phyloP scores from a whole-genome alignment of 2,888 invertebrate species.

The Netelia inedita region DNA sequence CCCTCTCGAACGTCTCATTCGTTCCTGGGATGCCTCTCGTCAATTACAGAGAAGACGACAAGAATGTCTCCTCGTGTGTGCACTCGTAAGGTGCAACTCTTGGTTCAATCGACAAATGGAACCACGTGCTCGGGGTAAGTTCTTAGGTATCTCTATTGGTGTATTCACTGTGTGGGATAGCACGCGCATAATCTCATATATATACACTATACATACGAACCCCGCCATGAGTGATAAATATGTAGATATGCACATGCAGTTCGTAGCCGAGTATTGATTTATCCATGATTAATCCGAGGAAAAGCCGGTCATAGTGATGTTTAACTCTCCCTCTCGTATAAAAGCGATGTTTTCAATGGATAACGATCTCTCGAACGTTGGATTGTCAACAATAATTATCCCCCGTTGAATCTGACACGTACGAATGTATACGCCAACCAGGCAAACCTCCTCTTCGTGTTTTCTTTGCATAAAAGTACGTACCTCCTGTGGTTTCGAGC shows the following conservation, averaged over 20 bases:
- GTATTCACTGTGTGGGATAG: neutral
- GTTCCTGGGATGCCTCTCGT: neutral
- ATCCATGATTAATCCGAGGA: conserved; percentile 53
- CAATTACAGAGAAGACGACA: conserved; percentile 23
- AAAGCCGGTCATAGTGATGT: conserved; percentile 35
- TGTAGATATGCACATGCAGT: neutral
- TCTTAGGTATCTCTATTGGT: neutral
- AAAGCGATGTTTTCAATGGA: conserved; percentile 69
- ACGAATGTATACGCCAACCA: conserved; percentile 67
- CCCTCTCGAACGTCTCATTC: conserved; percentile 16
- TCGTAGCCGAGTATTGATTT: conserved; percentile 46
- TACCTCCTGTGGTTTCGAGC: conserved; percentile 36
- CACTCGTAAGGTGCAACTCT: neutral
- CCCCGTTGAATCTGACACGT: conserved; percentile 75
- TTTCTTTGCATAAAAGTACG: conserved; percentile 66
- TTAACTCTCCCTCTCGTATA: conserved; percentile 39
- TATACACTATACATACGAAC: neutral
- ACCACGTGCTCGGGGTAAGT: neutral
- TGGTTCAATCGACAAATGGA: conserved; percentile 25
- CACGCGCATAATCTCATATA: neutral
- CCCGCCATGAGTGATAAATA: neutral
- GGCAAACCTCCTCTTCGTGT: conserved; percentile 3
- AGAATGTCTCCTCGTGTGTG: conserved; percentile 14
- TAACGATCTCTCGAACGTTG: conserved; percentile 70
- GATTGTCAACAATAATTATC: conserved; percentile 76